Base-by-base conservation (phyloP, 2,113 vertebrate species). In the Mixornis gularis region DNA sequence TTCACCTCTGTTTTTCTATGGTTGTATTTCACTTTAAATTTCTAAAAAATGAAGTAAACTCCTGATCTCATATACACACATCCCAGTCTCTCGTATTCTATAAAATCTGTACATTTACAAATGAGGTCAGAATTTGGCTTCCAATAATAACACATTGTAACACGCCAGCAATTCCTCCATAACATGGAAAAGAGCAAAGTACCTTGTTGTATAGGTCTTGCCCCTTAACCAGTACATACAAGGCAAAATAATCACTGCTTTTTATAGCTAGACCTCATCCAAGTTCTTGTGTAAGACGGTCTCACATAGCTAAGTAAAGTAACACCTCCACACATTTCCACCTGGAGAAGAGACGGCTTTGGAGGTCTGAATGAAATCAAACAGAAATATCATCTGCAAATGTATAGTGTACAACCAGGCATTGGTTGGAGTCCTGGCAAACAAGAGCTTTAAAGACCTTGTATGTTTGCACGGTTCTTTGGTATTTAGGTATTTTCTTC, bases 111-210 rank as follows among this genome's bases (percentile, higher is more conserved):
- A 44, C 78, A 91, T 83, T 85, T 89, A 83, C 76, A 91, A 85
- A 79, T 93, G 87, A 96, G 89, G 64, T 94, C 87, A 95, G 87
- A 89, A 85, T 83, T 96, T 96, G 89, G 89, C 81, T 87, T 91
- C 32, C 63, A 72, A 34, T 38, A 92, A 32, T 46, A 93, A 76
- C 51, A 87, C 63, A 72, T 36, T 84, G 15, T 68, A 93, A 51
- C 26, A 44, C 48, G 87, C 79, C 85, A 96, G 79, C 29, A 92
- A 69, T 41, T 73, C 49, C 56, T 91, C 74, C 29, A 2, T 70
- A 89, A 81, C 22, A 84, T 43, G 12, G 2, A 82, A 76, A 92
- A 92, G 19, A 81, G 22, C 17, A 32, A 91, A 95, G 64, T 85
- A 80, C 51, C n/a, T 87, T 79, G 22, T 72, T 77, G 60, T 55